These are phyloP conservation scores for Chironex yamaguchii DNA, from an alignment of 30 jellyfish, hydroid and myxozoan genomes.

Conservation along the genomic window DNA sequence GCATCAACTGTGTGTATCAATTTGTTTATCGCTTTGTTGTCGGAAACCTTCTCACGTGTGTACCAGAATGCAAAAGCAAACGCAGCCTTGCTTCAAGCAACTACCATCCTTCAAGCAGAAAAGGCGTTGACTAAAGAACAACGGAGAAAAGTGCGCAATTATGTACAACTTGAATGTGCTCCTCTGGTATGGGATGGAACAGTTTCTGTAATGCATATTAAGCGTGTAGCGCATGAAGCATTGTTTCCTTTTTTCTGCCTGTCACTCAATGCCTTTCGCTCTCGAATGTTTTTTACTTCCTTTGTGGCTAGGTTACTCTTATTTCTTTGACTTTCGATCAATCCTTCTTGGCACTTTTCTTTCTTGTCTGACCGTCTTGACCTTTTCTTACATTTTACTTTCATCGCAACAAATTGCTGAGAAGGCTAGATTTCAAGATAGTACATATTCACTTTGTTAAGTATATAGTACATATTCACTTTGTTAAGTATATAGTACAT, in stretches of 20 bases:
- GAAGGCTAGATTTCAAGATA: no score
- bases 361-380: no score
- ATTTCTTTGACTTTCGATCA: no score
- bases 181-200: constrained; percentile 98
- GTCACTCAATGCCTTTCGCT: background rate
- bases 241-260: background rate
- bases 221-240: no score
- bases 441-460: no score
- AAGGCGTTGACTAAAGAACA: constrained; percentile 71
- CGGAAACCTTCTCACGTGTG: constrained; percentile 97
- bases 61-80: constrained; percentile 93
- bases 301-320: background rate
- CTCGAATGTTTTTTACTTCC: background rate
- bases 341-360: no score
- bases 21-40: constrained; percentile 87
- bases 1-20: constrained; percentile 92
- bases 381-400: no score
- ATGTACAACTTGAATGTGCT: constrained; percentile 73
- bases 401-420: no score
- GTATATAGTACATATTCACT: no score
- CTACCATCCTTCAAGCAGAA: constrained; percentile 86
- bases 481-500: no score
- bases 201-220: no score
- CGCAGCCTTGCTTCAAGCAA: constrained; percentile 95
- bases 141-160: constrained; percentile 22